Evolutionary conservation across 1,140 invertebrate genomes (phyloP), one percentile per base, ranked within the genome.

Genomic region (Cydia strobilella): DNA sequence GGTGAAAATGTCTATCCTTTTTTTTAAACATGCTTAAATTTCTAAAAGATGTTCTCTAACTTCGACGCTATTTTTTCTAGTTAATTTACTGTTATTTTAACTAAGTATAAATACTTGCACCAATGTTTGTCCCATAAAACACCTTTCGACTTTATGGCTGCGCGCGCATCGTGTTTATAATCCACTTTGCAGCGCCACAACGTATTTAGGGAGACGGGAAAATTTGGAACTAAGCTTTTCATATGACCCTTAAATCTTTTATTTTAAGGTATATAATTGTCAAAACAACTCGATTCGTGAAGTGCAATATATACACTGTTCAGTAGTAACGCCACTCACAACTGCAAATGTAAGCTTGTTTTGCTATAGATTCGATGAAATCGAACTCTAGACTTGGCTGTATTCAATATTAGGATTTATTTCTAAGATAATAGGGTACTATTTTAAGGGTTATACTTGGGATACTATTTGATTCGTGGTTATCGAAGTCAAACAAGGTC

Each of bases 91-190:
- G n/a, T 18, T 35, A 69, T 39, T 10, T 35, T 18, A 9, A 69
- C 65, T 10, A 15, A 42, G 74, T 71, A 18, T 63, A 31, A n/a
- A 71, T 48, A 77, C 73, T 77, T 27, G 27, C 69, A 54, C 48
- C 73, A 72, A 62, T 77, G 72, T 5, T 23, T 25, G 51, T 35
- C 76, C 72, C 39, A 66, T 76, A 84, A 86, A 84, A 78, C 72
- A 81, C 83, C 78, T 75, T 74, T 76, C 79, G 73, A 76, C 72
- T 51, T 78, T 72, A 39, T 18, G 79, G 74, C 51, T 84, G 83
- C 83, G 86, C 86, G 84, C 86, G 86, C 86, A 87, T 54, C 71
- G 51, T 86, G 81, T 87, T 85, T 87, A 79, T 85, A 86, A 86
- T 87, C 81, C 80, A 80, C 74, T 85, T 83, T 81, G 72, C 48